A percentile compares a stretch with the other conserved stretches of the same genome.
phyloP scores from a whole-genome alignment of 2,797 vertebrate genomes.

The Acanthurus leucopareius region DNA sequence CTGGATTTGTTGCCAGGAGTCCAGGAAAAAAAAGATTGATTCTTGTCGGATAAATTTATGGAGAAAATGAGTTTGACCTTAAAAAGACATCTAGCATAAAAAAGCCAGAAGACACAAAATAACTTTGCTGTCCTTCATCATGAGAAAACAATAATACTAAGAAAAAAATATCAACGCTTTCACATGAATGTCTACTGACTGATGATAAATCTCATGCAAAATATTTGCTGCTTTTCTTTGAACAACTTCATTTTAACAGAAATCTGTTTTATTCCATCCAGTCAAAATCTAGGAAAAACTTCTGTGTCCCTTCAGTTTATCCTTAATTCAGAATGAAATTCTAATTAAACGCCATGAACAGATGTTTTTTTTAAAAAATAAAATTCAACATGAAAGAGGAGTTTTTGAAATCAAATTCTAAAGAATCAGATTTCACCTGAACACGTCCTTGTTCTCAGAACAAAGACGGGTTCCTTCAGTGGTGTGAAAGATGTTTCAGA shows the following conservation, averaged over 20 bases:
- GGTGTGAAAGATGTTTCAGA: too few relatives aligned
- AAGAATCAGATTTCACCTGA: neutral
- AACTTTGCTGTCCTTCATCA: neutral
- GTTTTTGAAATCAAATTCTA: slow-evolving; percentile 9
- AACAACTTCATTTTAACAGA: neutral
- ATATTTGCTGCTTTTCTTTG: neutral
- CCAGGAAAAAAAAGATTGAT: neutral
- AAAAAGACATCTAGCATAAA: neutral
- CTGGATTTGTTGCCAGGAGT: neutral
- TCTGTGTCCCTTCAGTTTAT: neutral
- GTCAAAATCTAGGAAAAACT: neutral
- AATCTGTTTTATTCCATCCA: neutral
- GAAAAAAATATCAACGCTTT: too few relatives aligned
- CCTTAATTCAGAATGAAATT: neutral
- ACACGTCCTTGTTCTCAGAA: too few relatives aligned
- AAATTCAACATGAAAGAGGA: neutral
- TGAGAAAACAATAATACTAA: too few relatives aligned
- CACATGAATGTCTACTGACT: too few relatives aligned
- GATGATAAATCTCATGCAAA: neutral
- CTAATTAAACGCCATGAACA: neutral
- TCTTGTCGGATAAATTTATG: neutral
- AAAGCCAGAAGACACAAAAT: neutral
- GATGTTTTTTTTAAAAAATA: too few relatives aligned
- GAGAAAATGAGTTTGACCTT: neutral
- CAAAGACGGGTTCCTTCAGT: too few relatives aligned